Evolutionary conservation across 2,888 invertebrate species (phyloP), one percentile per base, ranked within the genome.

Genomic region (Spilarctia lutea): DNA sequence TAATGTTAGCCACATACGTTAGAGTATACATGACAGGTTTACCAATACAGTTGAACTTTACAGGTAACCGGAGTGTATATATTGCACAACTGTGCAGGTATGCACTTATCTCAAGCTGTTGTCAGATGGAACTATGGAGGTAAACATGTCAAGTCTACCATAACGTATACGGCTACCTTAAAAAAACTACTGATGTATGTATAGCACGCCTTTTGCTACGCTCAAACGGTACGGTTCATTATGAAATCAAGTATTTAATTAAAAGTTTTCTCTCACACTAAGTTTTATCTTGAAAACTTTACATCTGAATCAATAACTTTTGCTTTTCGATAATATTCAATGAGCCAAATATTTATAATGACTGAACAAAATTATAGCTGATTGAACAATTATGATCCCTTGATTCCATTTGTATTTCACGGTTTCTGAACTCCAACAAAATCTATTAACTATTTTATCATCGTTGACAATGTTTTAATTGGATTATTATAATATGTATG

Each of bases 281-380:
- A 68, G 20, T 33, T 13, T 10, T 48, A 48, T 48, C 30, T 48
- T 48, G 24, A 20, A 33, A 68, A 68, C 30, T 33, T 68, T 33
- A 11, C 33, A 24, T 68, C 24, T 48, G 33, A 68, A 45, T 68
- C 65, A 42, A 24, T 72, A 56, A 74, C 65, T 75, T 76, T 68
- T 56, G 65, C n/a, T 33, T 72, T 69, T 68, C 65, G 60, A 30
- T 66, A 48, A 70, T 76, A 77, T 82, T 82, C 75, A 80, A 48
- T 75, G 68, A 82, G 73, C 84, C 75, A 75, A 78, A 78, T 75
- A 73, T 74, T 82, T 68, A 72, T 52, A 78, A 66, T 33, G 72
- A 70, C 73, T 73, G 70, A 75, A 75, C 71, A 69, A 10, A 48
- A 77, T 68, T 74, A 65, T 66, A 77, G 68, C 76, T 81, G 79